Base-by-base conservation (phyloP, 2,113 vertebrate genomes). In the Jaculus jaculus region DNA sequence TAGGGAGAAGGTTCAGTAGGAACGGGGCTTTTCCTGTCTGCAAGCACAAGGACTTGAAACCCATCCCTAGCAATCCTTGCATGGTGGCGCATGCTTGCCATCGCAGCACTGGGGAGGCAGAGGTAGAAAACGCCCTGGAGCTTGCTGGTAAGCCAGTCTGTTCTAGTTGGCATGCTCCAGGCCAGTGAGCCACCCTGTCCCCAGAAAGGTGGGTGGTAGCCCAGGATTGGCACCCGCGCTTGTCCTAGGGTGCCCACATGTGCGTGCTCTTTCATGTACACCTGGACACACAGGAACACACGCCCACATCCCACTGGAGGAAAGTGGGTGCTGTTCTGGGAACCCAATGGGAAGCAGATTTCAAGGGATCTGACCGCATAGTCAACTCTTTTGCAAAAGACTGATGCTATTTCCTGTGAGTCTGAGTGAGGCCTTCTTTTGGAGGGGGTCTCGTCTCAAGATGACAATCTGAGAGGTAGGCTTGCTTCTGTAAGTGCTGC, bases 321-420 rank as follows among this genome's bases (percentile, higher is more conserved):
- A 23, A 71, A 30, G 47, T 16, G 91, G 97, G 93, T 69, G 91
- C 21, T 96, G 95, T 96, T 91, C 97, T 92, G 96, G 94, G 96
- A 97, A 69, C 80, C 94, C 83, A 90, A 28, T 39, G 85, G 87
- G 73, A 88, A 94, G 95, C 83, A 2, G 11, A 94, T 97, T 87
- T 97, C 97, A 90, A 90, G 96, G 95, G 94, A 85, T 95, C 88
- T 81, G 96, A 87, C 63, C 65, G 72, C 39, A 66, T 87, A 87
- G 91, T 97, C 65, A 61, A 95, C 96, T 94, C 81, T 94, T 96
- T 88, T 72, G 77, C 81, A 93, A 96, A 96, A 97, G 95, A 80
- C 72, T 94, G 93, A 86, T 80, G 71, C 95, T 92, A 94, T 97
- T 97, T 97, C 93, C 95, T 87, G 95, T 75, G 71, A 93, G 94